Conservation (phyloP, 2,888 invertebrate genomes). For the Drosophila hamatofila region DNA sequence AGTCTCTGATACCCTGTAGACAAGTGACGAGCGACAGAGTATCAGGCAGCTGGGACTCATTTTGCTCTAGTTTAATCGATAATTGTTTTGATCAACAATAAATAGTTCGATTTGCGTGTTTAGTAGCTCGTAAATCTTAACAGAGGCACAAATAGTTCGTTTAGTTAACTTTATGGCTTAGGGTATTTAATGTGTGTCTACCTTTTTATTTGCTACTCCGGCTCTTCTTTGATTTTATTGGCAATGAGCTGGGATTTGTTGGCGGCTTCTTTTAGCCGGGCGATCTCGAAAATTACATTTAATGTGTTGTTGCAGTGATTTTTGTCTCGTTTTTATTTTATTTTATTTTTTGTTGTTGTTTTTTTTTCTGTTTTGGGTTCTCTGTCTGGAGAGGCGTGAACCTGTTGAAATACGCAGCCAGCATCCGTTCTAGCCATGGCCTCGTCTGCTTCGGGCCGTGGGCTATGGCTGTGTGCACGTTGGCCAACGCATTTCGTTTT, state of each 20-base stretch:
- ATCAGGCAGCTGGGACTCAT: too few relatives aligned
- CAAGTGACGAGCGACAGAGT: too few relatives aligned
- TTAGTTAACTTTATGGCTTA: not conserved
- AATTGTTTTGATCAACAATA: not conserved
- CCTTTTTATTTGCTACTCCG: not conserved
- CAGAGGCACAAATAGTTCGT: not conserved
- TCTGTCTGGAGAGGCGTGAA: constrained; percentile 75
- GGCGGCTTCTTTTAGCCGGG: constrained; percentile 53
- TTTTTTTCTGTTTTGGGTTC: constrained; percentile 7
- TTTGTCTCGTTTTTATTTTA: constrained; percentile 28
- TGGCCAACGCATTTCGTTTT: constrained; percentile 33
- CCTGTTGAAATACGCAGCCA: constrained; percentile 78
- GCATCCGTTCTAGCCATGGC: constrained; percentile 40
- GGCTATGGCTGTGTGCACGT: constrained; percentile 22
- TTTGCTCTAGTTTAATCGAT: not conserved
- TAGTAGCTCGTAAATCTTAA: not conserved
- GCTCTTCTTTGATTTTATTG: constrained; percentile 13
- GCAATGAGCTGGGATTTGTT: constrained; percentile 16
- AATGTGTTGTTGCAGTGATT: constrained; percentile 66
- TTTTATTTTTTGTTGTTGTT: too few relatives aligned
- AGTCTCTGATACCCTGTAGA: constrained; percentile 13
- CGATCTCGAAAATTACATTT: constrained; percentile 67
- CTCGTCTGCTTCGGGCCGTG: constrained; percentile 12
- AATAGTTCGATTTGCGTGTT: not conserved
- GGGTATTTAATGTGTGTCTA: constrained; percentile 1